phyloP scores from a whole-genome alignment of 2,888 invertebrate species.

The Noctuana brunneofusca region DNA sequence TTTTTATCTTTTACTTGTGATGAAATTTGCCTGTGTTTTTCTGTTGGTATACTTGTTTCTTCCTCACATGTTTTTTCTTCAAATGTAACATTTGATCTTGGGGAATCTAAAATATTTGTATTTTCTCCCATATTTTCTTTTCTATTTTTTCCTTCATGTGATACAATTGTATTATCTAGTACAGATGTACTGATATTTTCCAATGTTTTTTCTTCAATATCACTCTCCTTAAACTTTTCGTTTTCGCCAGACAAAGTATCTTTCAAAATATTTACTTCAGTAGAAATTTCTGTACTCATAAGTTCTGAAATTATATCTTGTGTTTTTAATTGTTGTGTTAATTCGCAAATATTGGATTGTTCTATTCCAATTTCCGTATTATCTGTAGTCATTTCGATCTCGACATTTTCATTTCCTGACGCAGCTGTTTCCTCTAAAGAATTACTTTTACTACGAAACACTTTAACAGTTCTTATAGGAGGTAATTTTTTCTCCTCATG shows the following conservation, averaged over 20 bases:
- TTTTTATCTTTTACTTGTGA: not conserved
- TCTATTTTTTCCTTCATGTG: not conserved
- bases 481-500: slow-evolving; percentile 88
- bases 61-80: not conserved
- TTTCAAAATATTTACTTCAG: not conserved
- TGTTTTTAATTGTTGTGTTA: not conserved
- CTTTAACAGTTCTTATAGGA: slow-evolving; percentile 82
- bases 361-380: slow-evolving; percentile 55
- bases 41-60: not conserved
- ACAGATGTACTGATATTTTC: not conserved
- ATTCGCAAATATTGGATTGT: slow-evolving; percentile 41
- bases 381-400: slow-evolving; percentile 40
- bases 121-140: not conserved
- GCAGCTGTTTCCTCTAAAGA: slow-evolving; percentile 60
- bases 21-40: not conserved
- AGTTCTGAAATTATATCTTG: not conserved
- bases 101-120: not conserved
- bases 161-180: not conserved
- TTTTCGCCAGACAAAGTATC: not conserved
- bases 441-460: slow-evolving; percentile 85
- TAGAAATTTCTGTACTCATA: not conserved
- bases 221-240: not conserved
- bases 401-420: slow-evolving; percentile 44
- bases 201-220: not conserved
- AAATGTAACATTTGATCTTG: not conserved